phyloP scores from a whole-genome alignment of 2,113 vertebrate species.

The Menidia beryllina region DNA sequence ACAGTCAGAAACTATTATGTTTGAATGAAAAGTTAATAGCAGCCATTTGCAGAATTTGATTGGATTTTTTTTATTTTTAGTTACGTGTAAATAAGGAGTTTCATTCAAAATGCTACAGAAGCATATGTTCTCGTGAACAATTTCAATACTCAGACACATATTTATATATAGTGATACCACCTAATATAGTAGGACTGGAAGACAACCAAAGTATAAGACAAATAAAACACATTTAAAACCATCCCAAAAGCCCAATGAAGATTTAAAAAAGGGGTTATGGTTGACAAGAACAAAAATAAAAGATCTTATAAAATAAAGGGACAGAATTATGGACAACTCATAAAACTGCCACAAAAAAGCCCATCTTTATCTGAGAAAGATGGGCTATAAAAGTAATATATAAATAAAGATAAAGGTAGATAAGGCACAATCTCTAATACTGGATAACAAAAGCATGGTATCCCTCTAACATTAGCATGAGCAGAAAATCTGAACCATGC shows the following conservation, averaged over 20 bases:
- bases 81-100: not conserved
- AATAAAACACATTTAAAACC: constrained; percentile 1
- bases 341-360: not conserved
- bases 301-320: not conserved
- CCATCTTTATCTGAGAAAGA: not conserved
- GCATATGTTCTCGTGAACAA: not conserved
- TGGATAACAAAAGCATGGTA: not conserved
- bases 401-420: not conserved
- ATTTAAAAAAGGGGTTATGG: constrained; percentile 21
- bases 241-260: not conserved
- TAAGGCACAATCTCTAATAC: too few species aligned
- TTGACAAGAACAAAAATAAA: constrained; percentile 8
- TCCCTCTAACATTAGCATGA: constrained; percentile 18
- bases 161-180: not conserved
- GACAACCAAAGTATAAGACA: constrained; percentile 16
- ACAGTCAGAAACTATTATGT: not conserved
- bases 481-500: constrained; percentile 9
- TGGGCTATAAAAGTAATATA: not conserved
- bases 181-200: constrained; percentile 1
- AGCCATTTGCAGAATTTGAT: not conserved
- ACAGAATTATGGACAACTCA: not conserved
- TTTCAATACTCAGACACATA: not conserved
- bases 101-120: not conserved
- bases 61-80: not conserved
- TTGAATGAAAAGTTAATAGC: not conserved